A percentile compares a stretch with the other conserved stretches of the same genome.
Conservation (phyloP, 1,140 invertebrate species). For the Sesamia nonagrioides region DNA sequence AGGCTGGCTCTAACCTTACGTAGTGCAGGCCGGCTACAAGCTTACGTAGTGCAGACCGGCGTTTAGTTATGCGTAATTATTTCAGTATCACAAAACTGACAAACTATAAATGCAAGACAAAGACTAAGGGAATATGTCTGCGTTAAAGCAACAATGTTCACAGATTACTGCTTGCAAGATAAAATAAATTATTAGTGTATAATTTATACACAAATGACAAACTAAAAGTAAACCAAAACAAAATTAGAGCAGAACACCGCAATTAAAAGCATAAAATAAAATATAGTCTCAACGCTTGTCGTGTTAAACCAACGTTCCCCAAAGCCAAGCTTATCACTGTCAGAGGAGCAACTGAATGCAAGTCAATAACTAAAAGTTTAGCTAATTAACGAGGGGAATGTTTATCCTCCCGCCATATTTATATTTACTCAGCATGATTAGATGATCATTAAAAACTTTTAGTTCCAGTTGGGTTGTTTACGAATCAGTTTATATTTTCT, state of each 20-base stretch:
- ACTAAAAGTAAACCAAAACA: neutral
- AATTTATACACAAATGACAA: too few relatives aligned
- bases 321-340: slow-evolving; percentile 37
- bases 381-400: slow-evolving; percentile 58
- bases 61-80: too few relatives aligned
- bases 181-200: too few relatives aligned
- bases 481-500: slow-evolving; percentile 4
- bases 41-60: too few relatives aligned
- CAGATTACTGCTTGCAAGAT: too few relatives aligned
- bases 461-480: neutral
- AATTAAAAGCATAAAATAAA: slow-evolving; percentile 27
- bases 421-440: slow-evolving; percentile 58
- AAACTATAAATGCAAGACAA: too few relatives aligned
- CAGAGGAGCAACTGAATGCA: slow-evolving; percentile 4
- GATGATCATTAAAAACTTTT: slow-evolving; percentile 58
- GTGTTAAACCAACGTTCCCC: neutral
- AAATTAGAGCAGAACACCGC: slow-evolving; percentile 17
- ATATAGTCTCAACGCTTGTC: neutral
- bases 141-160: too few relatives aligned
- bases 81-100: too few relatives aligned
- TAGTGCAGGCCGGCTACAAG: too few relatives aligned
- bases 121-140: too few relatives aligned
- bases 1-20: too few relatives aligned
- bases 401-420: slow-evolving; percentile 48
- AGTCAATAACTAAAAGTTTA: slow-evolving; percentile 67